These are phyloP conservation scores for Salvator merianae DNA, from an alignment of 2,113 vertebrate species.

Conservation along the genomic window DNA sequence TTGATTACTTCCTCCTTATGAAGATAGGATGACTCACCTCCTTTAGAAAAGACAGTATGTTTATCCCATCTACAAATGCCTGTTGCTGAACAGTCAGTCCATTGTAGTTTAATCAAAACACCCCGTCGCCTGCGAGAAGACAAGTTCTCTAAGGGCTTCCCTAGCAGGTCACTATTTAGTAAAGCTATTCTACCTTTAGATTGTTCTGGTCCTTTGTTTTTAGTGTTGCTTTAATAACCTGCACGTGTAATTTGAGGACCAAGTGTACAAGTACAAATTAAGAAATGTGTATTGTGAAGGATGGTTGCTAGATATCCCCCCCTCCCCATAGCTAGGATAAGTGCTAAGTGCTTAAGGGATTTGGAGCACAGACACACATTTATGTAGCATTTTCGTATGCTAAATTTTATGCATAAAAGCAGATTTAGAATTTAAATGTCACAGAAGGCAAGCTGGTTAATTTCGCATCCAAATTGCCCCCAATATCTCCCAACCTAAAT, in stretches of 20 bases:
- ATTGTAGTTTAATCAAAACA: constrained; percentile 42
- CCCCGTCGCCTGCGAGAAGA: not conserved
- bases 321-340: not conserved
- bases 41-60: constrained; percentile 59
- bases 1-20: constrained; percentile 45
- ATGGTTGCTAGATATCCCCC: not conserved
- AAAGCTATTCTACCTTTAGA: not conserved
- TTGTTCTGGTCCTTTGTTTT: not conserved
- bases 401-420: too few species aligned
- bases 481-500: too few species aligned
- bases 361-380: too few species aligned
- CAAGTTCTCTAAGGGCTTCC: not conserved
- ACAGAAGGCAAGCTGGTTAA: too few species aligned
- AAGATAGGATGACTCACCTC: constrained; percentile 58
- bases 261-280: not conserved
- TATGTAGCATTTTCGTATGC: too few species aligned
- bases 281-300: not conserved
- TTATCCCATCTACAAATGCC: constrained; percentile 59
- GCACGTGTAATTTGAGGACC: not conserved
- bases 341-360: too few species aligned
- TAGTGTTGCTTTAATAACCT: not conserved
- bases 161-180: not conserved
- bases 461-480: too few species aligned
- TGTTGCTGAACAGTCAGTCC: constrained; percentile 42
- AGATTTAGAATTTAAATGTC: too few species aligned